Percentiles rank a stretch among this genome's conserved stretches.
These are phyloP conservation scores for Sesia bembeciformis DNA, from an alignment of 2,888 invertebrate genomes.

Conservation along the genomic window DNA sequence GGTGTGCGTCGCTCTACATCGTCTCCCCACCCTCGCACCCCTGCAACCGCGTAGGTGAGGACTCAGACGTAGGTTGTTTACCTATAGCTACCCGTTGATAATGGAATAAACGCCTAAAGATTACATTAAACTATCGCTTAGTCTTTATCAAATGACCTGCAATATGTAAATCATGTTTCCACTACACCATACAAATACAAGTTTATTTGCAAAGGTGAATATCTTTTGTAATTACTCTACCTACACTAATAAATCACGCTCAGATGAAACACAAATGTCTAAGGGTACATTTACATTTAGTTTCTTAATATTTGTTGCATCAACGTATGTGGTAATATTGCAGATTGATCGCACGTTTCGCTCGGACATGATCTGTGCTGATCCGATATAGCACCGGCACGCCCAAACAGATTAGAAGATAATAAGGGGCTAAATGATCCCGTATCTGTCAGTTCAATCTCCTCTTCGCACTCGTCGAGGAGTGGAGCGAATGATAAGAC, in stretches of 20 bases:
- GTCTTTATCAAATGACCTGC: no score
- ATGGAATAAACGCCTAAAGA: no score
- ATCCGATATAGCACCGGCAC: conserved; percentile 1
- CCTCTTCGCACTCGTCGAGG: no score
- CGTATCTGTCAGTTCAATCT: no score
- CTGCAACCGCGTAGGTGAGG: no score
- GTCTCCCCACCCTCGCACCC: no score
- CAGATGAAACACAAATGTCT: conserved; percentile 7
- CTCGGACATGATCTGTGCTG: conserved; percentile 1
- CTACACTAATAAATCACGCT: conserved; percentile 16
- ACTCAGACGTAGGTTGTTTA: no score
- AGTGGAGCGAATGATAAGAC: no score
- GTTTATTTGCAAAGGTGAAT: neutral
- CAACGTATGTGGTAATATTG: conserved; percentile 16
- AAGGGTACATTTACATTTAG: conserved; percentile 24
- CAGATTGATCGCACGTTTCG: conserved; percentile 9
- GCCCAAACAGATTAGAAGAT: neutral
- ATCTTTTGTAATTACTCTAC: conserved; percentile 10
- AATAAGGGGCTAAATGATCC: neutral
- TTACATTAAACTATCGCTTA: no score
- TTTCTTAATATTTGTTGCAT: conserved; percentile 23
- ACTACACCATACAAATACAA: neutral
- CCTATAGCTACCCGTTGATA: no score
- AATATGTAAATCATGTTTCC: no score
- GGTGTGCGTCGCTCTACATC: no score